phyloP scores from a whole-genome alignment of 2,113 vertebrate species.

The Pelusios castaneus region DNA sequence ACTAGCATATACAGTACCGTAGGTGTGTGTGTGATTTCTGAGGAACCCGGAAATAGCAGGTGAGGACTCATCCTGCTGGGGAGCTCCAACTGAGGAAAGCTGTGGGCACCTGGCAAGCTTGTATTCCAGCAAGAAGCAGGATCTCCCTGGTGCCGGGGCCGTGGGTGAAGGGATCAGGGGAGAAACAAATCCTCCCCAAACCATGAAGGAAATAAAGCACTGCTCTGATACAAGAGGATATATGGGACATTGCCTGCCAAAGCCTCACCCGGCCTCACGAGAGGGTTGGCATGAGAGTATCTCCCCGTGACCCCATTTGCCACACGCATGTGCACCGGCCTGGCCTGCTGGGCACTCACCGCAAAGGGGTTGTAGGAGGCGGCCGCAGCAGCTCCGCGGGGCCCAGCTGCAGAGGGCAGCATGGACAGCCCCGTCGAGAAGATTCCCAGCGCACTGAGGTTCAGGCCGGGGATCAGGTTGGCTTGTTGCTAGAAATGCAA shows the following conservation, averaged over 20 bases:
- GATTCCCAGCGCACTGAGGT: constrained; percentile 93
- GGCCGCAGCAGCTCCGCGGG: constrained; percentile 78
- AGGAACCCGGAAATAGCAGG: not conserved
- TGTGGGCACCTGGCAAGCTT: not conserved
- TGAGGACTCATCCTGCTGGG: not conserved
- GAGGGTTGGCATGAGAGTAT: not conserved
- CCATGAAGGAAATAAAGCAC: not conserved
- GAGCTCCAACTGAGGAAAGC: not conserved
- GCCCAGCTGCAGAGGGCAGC: constrained; percentile 82
- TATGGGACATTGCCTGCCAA: not conserved
- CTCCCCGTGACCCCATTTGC: not conserved
- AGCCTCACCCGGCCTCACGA: not conserved
- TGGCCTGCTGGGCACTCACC: constrained; percentile 78
- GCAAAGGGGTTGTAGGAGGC: constrained; percentile 88
- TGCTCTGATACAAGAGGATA: not conserved
- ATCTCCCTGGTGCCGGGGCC: not conserved
- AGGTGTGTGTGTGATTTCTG: not conserved
- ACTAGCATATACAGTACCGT: accelerated
- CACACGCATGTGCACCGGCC: not conserved
- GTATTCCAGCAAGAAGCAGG: too few relatives aligned
- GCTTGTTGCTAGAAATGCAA: constrained; percentile 88
- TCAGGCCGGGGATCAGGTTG: constrained; percentile 93
- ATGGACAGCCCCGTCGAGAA: constrained; percentile 92
- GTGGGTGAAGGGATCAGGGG: not conserved
- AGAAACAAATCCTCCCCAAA: not conserved